Base-by-base conservation (phyloP, 2,113 vertebrate genomes). In the Mus musculus region DNA sequence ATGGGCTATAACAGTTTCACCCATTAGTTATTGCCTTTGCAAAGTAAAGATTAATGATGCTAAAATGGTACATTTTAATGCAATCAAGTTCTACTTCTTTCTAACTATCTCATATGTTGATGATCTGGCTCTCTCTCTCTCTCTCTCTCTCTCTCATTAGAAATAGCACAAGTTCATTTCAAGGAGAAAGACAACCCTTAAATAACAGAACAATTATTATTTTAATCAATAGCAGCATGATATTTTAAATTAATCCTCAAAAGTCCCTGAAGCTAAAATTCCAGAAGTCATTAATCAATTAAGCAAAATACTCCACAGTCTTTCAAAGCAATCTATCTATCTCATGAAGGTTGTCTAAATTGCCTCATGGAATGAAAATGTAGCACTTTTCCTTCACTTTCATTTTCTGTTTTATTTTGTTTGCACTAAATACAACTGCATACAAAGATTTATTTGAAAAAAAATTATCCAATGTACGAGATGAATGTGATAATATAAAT, bases 271-370 rank as follows among this genome's bases (percentile, higher is more conserved):
- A 96, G 89, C 78, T 95, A 97, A 97, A 93, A 96, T 97, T 97
- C 96, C 54, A 91, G 93, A 97, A 97, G 94, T 93, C 97, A 96
- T 97, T 97, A 96, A 97, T 97, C 94, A 97, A 97, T 97, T 97
- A 97, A 96, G 96, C 78, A 96, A 97, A 98, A 97, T 94, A 96
- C 90, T 91, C 76, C 59, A 91, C 36, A 93, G 75, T 65, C 69
- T 96, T 96, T 96, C 90, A 95, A 92, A 96, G 90, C 61, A 94
- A 89, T 94, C 90, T 93, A 19, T 92, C 90, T 96, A 1, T 90
- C 89, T 90, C 86, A 77, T 89, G 91, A 95, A 97, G 93, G 86
- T 95, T 96, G 94, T 86, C 93, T 86, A 76, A 75, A 78, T 42
- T 97, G 10, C 81, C 85, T 94, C 91, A 56, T 46, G 84, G 46